Percentiles rank a stretch among this genome's conserved stretches.
These are phyloP conservation scores for Antedon mediterranea DNA, from an alignment of 53 echinoderm and acorn worm species.

Conservation along the genomic window DNA sequence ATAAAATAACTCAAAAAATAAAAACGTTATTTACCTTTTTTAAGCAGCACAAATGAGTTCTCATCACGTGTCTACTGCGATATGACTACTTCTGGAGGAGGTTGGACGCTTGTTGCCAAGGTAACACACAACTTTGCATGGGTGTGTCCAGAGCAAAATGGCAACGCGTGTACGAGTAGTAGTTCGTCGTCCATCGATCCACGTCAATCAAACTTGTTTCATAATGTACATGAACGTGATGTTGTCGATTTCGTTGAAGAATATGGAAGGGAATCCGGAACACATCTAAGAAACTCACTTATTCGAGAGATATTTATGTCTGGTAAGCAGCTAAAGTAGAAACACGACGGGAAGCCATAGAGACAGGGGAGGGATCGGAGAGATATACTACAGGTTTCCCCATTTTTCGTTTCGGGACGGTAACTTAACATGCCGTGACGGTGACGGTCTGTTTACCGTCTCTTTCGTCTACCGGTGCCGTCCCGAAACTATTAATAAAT, in stretches of 20 bases:
- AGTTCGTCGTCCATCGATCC: constrained; percentile 17
- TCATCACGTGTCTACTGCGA: constrained; percentile 34
- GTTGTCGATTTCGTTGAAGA: constrained; percentile 10
- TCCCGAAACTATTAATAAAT: no score
- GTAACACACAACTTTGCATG: constrained; percentile 30
- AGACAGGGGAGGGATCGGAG: no score
- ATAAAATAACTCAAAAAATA: no score
- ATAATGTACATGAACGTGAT: constrained; percentile 24
- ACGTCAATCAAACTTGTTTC: constrained; percentile 22
- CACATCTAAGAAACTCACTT: constrained; percentile 22
- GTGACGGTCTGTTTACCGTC: no score
- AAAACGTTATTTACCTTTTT: no score
- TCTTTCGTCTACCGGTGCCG: no score
- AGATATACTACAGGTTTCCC: no score
- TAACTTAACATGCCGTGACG: no score
- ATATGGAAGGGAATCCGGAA: constrained; percentile 12
- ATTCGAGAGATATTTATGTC: constrained; percentile 22
- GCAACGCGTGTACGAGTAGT: constrained; percentile 8
- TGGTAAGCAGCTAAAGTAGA: constrained; percentile 20
- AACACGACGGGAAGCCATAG: no score
- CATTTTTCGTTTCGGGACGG: no score
- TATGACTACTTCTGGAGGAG: constrained; percentile 30
- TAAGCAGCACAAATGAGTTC: neutral
- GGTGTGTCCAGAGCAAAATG: constrained; percentile 28
- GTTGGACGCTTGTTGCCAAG: constrained; percentile 36